Percentiles rank a stretch among this genome's conserved stretches.
Conservation (phyloP, 2,888 invertebrate genomes). For the Epirrhoe alternata region DNA sequence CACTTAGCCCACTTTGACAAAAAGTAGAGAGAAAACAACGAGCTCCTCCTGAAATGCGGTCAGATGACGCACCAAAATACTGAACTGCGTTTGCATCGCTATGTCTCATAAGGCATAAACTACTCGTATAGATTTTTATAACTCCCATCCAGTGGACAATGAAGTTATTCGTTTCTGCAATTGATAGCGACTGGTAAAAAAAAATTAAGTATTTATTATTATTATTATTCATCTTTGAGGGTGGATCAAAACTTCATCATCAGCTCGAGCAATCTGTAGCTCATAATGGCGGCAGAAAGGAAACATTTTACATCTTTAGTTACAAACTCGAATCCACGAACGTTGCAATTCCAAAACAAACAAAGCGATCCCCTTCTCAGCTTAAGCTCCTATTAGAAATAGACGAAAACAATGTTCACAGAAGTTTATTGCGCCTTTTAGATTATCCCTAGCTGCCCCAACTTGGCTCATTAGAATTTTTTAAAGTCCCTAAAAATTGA, state of each 20-base stretch:
- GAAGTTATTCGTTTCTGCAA: neutral
- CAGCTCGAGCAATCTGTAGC: neutral
- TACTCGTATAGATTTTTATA: neutral
- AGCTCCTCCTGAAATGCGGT: neutral
- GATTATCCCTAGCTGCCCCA: slow-evolving; percentile 25
- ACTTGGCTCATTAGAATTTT: slow-evolving; percentile 42
- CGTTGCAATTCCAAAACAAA: slow-evolving; percentile 18
- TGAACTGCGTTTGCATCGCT: slow-evolving; percentile 1
- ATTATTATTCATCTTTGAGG: too few species aligned
- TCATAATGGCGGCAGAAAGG: too few species aligned
- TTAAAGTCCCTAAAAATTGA: slow-evolving; percentile 36
- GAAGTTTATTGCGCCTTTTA: slow-evolving; percentile 21
- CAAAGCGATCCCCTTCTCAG: slow-evolving; percentile 3
- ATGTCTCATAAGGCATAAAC: neutral
- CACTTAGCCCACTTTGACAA: neutral
- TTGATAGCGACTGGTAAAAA: neutral
- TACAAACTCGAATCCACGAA: slow-evolving; percentile 5
- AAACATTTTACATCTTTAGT: neutral
- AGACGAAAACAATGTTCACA: slow-evolving; percentile 18
- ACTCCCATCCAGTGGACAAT: neutral
- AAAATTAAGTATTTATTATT: too few species aligned
- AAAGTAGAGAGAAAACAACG: neutral
- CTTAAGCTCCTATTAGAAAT: slow-evolving; percentile 1
- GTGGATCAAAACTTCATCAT: neutral
- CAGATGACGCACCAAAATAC: neutral